Evolutionary conservation across 2,113 vertebrate species (phyloP), one percentile per base, ranked within the genome.

Genomic region (Grallaria varia): DNA sequence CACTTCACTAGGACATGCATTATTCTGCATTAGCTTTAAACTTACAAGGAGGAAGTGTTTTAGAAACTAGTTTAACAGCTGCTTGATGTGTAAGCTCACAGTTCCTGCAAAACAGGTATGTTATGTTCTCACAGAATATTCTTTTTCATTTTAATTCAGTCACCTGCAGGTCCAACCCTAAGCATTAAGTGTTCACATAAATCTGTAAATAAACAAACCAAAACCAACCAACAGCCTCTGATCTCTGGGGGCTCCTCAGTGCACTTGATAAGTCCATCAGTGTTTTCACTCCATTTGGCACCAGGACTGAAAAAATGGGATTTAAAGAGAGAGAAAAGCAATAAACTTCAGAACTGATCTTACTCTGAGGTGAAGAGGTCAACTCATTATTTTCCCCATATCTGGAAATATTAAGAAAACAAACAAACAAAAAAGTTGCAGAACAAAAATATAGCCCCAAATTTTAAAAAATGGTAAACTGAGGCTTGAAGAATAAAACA

Each of bases 31-130:
- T 30, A 89, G 62, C 35, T 94, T 72, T 73, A 83, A 66, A 79
- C 66, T n/a, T 73, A 31, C 37, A 85, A 7, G 19, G 8, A 91
- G 28, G 31, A 94, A 87, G 31, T 40, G 20, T 52, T 93, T 88
- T 18, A 91, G 68, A 91, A 92, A 89, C 58, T 84, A 94, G 47
- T 63, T 94, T 59, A 87, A 92, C 72, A 90, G 80, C 53, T 93
- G 68, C 35, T 88, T 76, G 62, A 77, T 87, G 84, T 52, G 5
- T 63, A 85, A 92, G 10, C 62, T 90, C 49, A 83, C 0, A 1
- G 47, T 28, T 86, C 66, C 84, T 72, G 55, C n/a, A 84, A 77
- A 86, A 86, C 44, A 85, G 73, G 52, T 56, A 91, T 56, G 31
- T 75, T 81, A 76, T 60, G 55, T 84, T 95, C 77, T 84, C 55